Percentiles rank a stretch among this genome's conserved stretches.
These are phyloP conservation scores for Drosophila micromelanica DNA, from an alignment of 1,140 invertebrate genomes.

Conservation along the genomic window DNA sequence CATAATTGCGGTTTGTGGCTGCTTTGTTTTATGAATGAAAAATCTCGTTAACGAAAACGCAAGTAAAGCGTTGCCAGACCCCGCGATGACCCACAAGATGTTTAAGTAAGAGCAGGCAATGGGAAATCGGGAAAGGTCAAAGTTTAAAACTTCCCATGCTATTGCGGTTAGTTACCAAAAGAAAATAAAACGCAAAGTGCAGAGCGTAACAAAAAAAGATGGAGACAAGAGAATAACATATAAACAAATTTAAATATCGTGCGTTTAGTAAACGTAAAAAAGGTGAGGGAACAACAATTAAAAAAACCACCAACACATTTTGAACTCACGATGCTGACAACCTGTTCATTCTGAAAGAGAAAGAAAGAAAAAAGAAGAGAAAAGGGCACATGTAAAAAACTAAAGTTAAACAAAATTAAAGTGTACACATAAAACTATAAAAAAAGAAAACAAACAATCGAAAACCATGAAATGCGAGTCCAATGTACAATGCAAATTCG, in stretches of 20 bases:
- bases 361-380: constrained; percentile 68
- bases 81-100: not conserved
- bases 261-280: constrained; percentile 27
- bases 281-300: constrained; percentile 42
- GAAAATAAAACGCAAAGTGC: constrained; percentile 27
- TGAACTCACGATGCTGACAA: constrained; percentile 84
- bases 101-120: constrained; percentile 24
- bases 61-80: constrained; percentile 49
- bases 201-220: constrained; percentile 36
- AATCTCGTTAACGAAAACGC: constrained; percentile 35
- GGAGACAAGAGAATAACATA: constrained; percentile 19
- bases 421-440: constrained; percentile 34
- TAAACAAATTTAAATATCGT: constrained; percentile 46
- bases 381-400: constrained; percentile 72
- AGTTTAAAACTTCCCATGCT: constrained; percentile 41
- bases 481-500: not conserved
- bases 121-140: constrained; percentile 46
- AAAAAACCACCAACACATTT: constrained; percentile 50
- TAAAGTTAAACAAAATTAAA: constrained; percentile 47
- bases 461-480: constrained; percentile 12
- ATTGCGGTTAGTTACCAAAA: constrained; percentile 42
- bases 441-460: constrained; percentile 33
- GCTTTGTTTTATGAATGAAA: constrained; percentile 56
- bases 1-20: constrained; percentile 51
- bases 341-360: constrained; percentile 83